Conservation (phyloP, 2,797 vertebrate genomes). For the Hybognathus amarus region DNA sequence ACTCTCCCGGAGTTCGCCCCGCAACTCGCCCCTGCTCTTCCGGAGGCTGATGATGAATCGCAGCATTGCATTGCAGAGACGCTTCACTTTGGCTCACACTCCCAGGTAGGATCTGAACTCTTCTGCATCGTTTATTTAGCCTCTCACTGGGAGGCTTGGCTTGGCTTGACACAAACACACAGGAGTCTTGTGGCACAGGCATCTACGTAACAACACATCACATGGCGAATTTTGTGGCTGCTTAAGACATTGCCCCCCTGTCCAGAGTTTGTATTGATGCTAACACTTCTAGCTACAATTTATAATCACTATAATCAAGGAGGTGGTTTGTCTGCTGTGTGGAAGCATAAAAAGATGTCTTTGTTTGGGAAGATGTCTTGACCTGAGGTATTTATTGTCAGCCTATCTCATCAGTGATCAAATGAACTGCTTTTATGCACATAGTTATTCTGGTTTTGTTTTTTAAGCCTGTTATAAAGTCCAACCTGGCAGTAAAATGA, state of each 20-base stretch:
- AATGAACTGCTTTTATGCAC: conserved; percentile 40
- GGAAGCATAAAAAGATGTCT: conserved; percentile 39
- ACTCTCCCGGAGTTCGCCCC: conserved; percentile 82
- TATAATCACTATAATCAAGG: conserved; percentile 45
- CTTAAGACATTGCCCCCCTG: conserved; percentile 32
- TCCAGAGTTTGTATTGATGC: conserved; percentile 44
- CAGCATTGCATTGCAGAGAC: conserved; percentile 86
- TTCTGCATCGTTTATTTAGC: conserved; percentile 7
- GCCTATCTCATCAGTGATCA: conserved; percentile 34
- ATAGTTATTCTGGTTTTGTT: conserved; percentile 37
- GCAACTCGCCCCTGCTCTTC: conserved; percentile 85
- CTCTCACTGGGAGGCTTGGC: conserved; percentile 6
- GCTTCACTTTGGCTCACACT: conserved; percentile 81
- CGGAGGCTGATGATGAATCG: conserved; percentile 86
- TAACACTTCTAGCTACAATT: conserved; percentile 36
- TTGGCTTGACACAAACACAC: conserved; percentile 17
- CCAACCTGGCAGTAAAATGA: not conserved
- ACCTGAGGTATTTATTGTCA: conserved; percentile 50
- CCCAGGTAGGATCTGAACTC: conserved; percentile 76
- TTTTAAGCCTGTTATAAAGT: not conserved
- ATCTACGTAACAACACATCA: conserved; percentile 50
- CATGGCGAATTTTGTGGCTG: conserved; percentile 47
- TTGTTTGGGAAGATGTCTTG: conserved; percentile 45
- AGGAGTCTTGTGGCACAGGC: conserved; percentile 48
- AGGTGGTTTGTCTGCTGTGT: conserved; percentile 50